These are phyloP conservation scores for Tringa solitaria DNA, from an alignment of 2,113 vertebrate species.

Conservation along the genomic window DNA sequence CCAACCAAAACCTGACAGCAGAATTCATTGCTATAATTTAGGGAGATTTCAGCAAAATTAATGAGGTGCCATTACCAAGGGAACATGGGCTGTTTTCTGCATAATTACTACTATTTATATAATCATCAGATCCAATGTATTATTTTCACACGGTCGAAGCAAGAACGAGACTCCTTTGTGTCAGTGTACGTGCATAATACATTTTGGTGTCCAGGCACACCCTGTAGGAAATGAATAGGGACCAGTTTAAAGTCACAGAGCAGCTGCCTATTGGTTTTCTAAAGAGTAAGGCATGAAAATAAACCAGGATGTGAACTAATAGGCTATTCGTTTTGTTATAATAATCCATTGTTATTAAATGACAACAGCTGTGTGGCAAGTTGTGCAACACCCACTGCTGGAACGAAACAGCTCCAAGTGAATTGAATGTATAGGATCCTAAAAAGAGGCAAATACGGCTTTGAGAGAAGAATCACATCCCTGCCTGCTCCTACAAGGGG, in stretches of 20 bases:
- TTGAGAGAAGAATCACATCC: background rate
- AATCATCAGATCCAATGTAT: background rate
- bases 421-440: background rate
- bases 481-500: background rate
- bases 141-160: background rate
- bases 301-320: constrained; percentile 32
- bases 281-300: background rate
- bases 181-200: constrained; percentile 2
- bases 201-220: background rate
- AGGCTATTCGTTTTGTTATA: background rate
- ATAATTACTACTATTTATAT: constrained; percentile 45
- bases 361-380: constrained; percentile 28
- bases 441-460: background rate
- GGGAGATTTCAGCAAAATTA: constrained; percentile 20
- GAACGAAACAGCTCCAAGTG: background rate
- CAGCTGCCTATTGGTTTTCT: constrained; percentile 44
- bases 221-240: background rate
- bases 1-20: background rate
- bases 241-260: constrained; percentile 40
- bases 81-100: constrained; percentile 31
- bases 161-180: background rate
- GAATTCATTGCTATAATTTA: constrained; percentile 48
- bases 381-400: background rate
- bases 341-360: background rate
- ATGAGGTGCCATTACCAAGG: constrained; percentile 36